phyloP scores from a whole-genome alignment of 2,797 vertebrate species.

The Hipposideros larvatus region DNA sequence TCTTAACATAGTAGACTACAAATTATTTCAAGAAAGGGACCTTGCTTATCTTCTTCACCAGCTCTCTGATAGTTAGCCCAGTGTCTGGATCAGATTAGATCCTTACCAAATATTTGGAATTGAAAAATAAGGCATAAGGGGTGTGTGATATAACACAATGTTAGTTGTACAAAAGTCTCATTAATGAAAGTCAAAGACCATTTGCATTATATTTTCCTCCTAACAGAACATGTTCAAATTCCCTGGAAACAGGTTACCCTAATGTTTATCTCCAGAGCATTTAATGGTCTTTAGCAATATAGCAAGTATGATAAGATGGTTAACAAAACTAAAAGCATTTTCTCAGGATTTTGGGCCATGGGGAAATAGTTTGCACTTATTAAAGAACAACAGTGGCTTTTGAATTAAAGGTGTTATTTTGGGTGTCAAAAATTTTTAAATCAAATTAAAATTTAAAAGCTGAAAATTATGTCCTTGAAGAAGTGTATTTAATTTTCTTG shows the following conservation, averaged over 20 bases:
- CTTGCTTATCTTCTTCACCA: neutral
- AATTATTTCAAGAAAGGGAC: neutral
- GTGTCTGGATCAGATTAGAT: neutral
- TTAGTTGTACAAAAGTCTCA: neutral
- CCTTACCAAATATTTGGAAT: neutral
- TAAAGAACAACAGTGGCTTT: neutral
- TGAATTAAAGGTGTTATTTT: neutral
- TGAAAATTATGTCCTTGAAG: neutral
- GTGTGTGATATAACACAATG: neutral
- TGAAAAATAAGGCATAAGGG: neutral
- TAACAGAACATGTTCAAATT: neutral
- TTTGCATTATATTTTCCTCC: neutral
- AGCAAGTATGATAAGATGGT: neutral
- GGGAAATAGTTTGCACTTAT: neutral
- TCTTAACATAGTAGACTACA: neutral
- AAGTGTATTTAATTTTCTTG: neutral
- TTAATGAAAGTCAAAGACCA: neutral
- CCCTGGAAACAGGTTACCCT: neutral
- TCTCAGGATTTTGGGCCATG: neutral
- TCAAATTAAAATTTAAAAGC: slow-evolving; percentile 21
- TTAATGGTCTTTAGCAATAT: neutral
- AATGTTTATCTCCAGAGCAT: neutral
- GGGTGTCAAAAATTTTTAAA: neutral
- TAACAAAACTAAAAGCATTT: neutral
- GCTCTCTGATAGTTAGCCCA: neutral